Conservation (phyloP, 1,140 invertebrate species). For the Hyposmocoma kahamanoa region DNA sequence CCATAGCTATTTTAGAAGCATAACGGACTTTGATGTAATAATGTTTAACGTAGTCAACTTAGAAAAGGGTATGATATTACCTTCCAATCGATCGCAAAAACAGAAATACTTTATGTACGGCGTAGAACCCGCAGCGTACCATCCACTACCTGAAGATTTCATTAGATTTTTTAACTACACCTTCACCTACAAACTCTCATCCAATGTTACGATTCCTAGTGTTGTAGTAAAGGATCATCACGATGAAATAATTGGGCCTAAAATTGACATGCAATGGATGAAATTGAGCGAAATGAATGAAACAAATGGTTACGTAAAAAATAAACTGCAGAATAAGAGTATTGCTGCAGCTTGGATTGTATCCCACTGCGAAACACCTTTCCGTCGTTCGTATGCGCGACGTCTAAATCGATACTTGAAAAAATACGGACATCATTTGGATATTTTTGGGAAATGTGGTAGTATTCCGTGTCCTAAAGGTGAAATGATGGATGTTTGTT, state of each 20-base stretch:
- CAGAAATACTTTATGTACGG: constrained; percentile 59
- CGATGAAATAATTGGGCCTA: constrained; percentile 41
- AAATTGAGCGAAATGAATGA: constrained; percentile 33
- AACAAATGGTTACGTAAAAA: constrained; percentile 20
- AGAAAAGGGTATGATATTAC: constrained; percentile 23
- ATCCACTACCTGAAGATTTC: constrained; percentile 25
- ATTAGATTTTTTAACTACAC: constrained; percentile 77
- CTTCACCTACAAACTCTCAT: constrained; percentile 78
- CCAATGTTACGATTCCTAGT: constrained; percentile 76
- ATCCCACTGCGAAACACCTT: constrained; percentile 73
- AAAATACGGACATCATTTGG: constrained; percentile 52
- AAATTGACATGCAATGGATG: constrained; percentile 36
- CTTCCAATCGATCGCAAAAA: constrained; percentile 19
- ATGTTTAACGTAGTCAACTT: constrained; percentile 38
- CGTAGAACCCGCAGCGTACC: constrained; percentile 49
- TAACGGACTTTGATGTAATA: constrained; percentile 39
- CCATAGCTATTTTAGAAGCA: constrained; percentile 17
- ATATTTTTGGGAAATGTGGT: constrained; percentile 79
- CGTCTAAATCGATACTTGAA: constrained; percentile 73
- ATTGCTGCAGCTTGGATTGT: constrained; percentile 74
- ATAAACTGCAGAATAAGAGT: constrained; percentile 36
- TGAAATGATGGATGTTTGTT: constrained; percentile 49
- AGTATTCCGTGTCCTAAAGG: constrained; percentile 25
- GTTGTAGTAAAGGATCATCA: constrained; percentile 39
- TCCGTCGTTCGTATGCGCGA: constrained; percentile 70